phyloP scores from a whole-genome alignment of 2,888 invertebrate species.

The Mythimna ferrago region DNA sequence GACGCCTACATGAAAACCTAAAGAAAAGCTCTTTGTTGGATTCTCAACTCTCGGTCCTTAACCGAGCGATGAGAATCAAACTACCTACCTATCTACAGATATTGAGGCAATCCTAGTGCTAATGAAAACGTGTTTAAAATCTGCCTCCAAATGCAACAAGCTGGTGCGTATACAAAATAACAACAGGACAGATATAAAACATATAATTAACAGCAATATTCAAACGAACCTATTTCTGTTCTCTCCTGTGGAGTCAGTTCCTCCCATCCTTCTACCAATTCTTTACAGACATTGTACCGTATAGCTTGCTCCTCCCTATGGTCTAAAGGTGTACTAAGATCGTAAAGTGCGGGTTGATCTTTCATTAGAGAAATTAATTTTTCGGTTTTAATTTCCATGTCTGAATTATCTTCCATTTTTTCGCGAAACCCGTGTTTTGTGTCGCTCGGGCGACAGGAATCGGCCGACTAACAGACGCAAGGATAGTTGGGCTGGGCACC shows the following conservation, averaged over 20 bases:
- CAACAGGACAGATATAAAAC: not conserved
- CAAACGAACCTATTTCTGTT: not conserved
- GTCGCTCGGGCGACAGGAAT: conserved; percentile 1
- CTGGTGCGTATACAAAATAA: not conserved
- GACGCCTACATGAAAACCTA: not conserved
- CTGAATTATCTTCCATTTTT: not conserved
- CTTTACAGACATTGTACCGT: not conserved
- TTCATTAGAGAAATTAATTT: not conserved
- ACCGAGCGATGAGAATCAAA: not conserved
- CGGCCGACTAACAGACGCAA: not conserved
- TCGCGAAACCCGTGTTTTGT: no score
- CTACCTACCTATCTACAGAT: not conserved
- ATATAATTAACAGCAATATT: not conserved
- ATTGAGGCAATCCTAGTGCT: not conserved
- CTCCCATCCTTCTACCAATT: not conserved
- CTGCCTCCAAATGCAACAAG: not conserved
- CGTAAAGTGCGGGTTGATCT: not conserved
- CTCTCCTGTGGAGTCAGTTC: not conserved
- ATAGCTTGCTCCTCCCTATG: no score
- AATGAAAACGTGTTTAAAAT: not conserved
- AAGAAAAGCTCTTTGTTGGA: not conserved
- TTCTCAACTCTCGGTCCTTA: not conserved
- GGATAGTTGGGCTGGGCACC: not conserved
- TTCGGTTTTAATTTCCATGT: not conserved
- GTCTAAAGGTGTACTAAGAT: not conserved